A percentile compares a stretch with the other conserved stretches of the same genome.
phyloP scores from a whole-genome alignment of 2,113 vertebrate genomes.

The Centropus bengalensis region DNA sequence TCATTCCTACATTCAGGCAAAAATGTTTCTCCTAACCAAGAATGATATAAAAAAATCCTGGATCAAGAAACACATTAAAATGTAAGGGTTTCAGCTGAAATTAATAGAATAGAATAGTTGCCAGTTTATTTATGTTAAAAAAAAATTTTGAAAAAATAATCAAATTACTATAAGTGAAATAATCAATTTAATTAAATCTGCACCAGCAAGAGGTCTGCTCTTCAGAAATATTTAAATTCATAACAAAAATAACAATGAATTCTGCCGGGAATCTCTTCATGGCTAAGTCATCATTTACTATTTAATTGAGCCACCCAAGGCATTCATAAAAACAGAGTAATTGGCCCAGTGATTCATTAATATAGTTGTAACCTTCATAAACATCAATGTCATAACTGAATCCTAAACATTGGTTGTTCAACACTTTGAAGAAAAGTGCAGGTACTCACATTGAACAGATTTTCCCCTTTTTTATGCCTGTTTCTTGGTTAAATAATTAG shows the following conservation, averaged over 20 bases:
- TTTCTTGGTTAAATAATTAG: neutral
- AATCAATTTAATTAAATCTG: neutral
- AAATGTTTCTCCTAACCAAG: neutral
- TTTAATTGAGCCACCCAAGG: neutral
- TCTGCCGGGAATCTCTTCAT: neutral
- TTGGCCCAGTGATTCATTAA: neutral
- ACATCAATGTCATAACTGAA: neutral
- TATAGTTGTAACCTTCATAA: neutral
- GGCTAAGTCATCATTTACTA: neutral
- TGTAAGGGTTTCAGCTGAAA: neutral
- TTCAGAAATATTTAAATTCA: neutral
- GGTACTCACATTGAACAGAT: neutral
- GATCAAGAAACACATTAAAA: neutral
- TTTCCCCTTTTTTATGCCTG: neutral
- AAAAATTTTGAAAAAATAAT: neutral
- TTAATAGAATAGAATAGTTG: neutral
- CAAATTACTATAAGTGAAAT: neutral
- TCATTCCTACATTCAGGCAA: neutral
- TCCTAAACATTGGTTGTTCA: neutral
- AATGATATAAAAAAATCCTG: neutral
- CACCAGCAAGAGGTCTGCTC: neutral
- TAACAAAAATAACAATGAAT: neutral
- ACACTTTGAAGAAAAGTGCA: neutral
- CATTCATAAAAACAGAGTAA: neutral
- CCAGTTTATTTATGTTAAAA: neutral